Base-by-base conservation (phyloP, 2,888 invertebrate species). In the Chalcis sispes region DNA sequence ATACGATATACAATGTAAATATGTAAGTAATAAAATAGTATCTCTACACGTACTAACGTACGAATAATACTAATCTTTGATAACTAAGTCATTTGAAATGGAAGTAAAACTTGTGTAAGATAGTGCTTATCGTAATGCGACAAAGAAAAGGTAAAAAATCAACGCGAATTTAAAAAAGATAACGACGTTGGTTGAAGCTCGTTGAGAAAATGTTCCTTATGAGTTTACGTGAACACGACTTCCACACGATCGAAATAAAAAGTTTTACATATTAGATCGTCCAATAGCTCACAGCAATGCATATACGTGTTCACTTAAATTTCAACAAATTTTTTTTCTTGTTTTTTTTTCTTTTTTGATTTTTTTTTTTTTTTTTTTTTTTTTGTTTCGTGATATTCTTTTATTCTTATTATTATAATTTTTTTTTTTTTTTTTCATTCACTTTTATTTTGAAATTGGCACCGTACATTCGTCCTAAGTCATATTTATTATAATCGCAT, bases 111-210 rank as follows among this genome's bases (percentile, higher is more conserved):
- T n/a, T n/a, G n/a, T n/a, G n/a, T n/a, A n/a, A n/a, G n/a, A n/a
- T n/a, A n/a, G n/a, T n/a, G n/a, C n/a, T n/a, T n/a, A n/a, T n/a
- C n/a, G n/a, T n/a, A n/a, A n/a, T n/a, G n/a, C n/a, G n/a, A n/a
- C n/a, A n/a, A n/a, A n/a, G n/a, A n/a, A n/a, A n/a, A n/a, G n/a
- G n/a, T n/a, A n/a, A n/a, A n/a, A n/a, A n/a, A n/a, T n/a, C n/a
- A n/a, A n/a, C n/a, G n/a, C n/a, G n/a, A n/a, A n/a, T n/a, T n/a
- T n/a, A n/a, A n/a, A 72, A 62, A 54, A 20, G 15, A 59, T 78
- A 80, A 81, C 80, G 77, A 80, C 80, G 80, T 80, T 80, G 78
- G 77, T 76, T 77, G 78, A 83, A 84, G 84, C 83, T 84, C 84
- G 81, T 83, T 81, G 80, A 81, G 79, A 72, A 56, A 73, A 69